Evolutionary conservation across 2,888 invertebrate species (phyloP).

Genomic region (Leptinotarsa haldemani): DNA sequence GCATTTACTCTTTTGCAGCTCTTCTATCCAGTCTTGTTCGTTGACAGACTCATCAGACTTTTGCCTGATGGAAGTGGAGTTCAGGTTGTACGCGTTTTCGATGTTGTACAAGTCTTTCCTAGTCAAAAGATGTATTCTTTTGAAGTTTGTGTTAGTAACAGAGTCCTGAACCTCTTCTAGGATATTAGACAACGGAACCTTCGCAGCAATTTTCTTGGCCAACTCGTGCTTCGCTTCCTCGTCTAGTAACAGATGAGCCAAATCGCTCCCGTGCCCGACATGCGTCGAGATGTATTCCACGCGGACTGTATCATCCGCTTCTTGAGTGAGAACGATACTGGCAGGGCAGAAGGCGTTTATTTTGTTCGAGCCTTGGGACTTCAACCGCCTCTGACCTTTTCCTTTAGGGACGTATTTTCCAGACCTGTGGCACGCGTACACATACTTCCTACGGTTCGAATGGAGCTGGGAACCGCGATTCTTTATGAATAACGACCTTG

Average conservation of each 20-base stretch:
- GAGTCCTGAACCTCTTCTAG: slow-evolving; percentile 2
- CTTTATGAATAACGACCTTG: slow-evolving; percentile 12
- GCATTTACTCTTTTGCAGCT: too few relatives aligned
- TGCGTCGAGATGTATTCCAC: slow-evolving; percentile 2
- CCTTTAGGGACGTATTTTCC: slow-evolving; percentile 32
- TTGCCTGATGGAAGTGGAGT: background rate
- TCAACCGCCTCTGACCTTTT: slow-evolving; percentile 31
- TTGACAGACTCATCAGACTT: background rate
- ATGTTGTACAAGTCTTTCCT: slow-evolving; percentile 19
- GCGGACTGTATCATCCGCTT: background rate
- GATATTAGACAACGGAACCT: slow-evolving; percentile 13
- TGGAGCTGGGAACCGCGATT: background rate
- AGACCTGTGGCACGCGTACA: slow-evolving; percentile 39
- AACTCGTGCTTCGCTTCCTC: background rate
- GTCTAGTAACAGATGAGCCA: slow-evolving; percentile 31
- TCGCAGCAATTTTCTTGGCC: slow-evolving; percentile 13
- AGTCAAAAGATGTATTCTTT: slow-evolving; percentile 15
- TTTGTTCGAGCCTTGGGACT: slow-evolving; percentile 39
- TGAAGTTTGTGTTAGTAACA: background rate
- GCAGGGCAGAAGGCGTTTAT: slow-evolving; percentile 39
- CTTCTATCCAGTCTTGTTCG: too few relatives aligned
- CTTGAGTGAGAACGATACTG: slow-evolving; percentile 12
- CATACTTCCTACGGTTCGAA: background rate
- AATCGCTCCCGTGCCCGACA: slow-evolving; percentile 34
- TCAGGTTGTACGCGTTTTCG: slow-evolving; percentile 3